A percentile compares a stretch with the other conserved stretches of the same genome.
phyloP scores from a whole-genome alignment of 1,140 invertebrate species.

The Drosophila littoralis region DNA sequence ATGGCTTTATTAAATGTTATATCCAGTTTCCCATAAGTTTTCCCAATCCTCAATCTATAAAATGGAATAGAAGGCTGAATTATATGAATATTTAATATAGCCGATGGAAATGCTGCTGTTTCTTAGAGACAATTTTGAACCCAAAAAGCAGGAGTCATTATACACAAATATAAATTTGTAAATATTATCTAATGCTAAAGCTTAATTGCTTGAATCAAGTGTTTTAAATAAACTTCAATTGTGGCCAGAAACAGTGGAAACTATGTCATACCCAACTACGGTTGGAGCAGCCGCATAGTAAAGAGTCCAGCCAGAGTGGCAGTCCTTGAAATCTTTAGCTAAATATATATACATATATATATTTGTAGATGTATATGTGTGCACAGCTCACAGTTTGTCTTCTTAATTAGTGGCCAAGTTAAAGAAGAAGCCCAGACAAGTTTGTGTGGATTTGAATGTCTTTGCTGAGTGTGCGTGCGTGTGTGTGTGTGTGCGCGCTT shows the following conservation, averaged over 20 bases:
- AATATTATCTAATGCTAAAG: neutral
- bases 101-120: no score
- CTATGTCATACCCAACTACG: conserved; percentile 1
- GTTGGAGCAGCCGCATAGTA: neutral
- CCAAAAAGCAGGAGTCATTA: neutral
- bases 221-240: conserved; percentile 32
- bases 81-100: no score
- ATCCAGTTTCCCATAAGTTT: no score
- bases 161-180: conserved; percentile 5
- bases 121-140: neutral
- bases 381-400: conserved; percentile 64
- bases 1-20: no score
- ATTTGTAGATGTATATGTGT: conserved; percentile 11
- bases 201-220: conserved; percentile 1
- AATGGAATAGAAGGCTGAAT: no score
- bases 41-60: no score
- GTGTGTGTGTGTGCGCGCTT: neutral
- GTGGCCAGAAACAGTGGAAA: conserved; percentile 12
- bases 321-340: conserved; percentile 13
- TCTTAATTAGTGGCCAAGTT: conserved; percentile 79
- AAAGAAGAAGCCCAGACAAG: conserved; percentile 34
- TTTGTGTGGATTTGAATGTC: conserved; percentile 13
- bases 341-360: conserved; percentile 9
- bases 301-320: neutral
- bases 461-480: conserved; percentile 14